Conservation (phyloP, 2,797 vertebrate species). For the Miichthys miiuy region DNA sequence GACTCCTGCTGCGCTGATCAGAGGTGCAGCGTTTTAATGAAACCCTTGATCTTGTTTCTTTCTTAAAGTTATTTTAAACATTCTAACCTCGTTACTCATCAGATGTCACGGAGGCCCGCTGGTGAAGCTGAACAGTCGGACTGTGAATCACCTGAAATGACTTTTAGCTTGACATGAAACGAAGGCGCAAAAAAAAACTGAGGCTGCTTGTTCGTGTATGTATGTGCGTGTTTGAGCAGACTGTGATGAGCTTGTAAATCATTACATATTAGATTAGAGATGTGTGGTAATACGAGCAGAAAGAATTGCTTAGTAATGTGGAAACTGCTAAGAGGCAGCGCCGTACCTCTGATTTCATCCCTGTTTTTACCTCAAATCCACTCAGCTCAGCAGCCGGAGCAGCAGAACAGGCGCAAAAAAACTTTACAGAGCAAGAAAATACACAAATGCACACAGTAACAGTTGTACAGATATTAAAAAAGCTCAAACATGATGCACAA, state of each 20-base stretch:
- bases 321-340: constrained; percentile 36
- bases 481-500: constrained; percentile 17
- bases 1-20: constrained; percentile 12
- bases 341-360: not conserved
- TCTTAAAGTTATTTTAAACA: not conserved
- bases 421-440: not conserved
- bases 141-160: constrained; percentile 16
- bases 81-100: constrained; percentile 23
- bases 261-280: constrained; percentile 50
- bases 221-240: not conserved
- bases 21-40: not conserved
- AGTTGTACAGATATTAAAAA: not conserved
- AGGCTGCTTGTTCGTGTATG: not conserved
- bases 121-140: constrained; percentile 1
- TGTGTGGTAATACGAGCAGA: constrained; percentile 10
- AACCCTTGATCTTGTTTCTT: constrained; percentile 14
- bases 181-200: not conserved
- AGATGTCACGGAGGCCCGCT: constrained; percentile 3
- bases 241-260: constrained; percentile 68
- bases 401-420: not conserved
- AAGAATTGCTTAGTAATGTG: constrained; percentile 31
- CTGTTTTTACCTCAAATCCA: constrained; percentile 1
- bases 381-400: constrained; percentile 18
- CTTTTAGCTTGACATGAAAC: not conserved
- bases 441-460: constrained; percentile 1